Evolutionary conservation across 2,797 vertebrate species (phyloP).

Genomic region (Leptatherina wallacei): DNA sequence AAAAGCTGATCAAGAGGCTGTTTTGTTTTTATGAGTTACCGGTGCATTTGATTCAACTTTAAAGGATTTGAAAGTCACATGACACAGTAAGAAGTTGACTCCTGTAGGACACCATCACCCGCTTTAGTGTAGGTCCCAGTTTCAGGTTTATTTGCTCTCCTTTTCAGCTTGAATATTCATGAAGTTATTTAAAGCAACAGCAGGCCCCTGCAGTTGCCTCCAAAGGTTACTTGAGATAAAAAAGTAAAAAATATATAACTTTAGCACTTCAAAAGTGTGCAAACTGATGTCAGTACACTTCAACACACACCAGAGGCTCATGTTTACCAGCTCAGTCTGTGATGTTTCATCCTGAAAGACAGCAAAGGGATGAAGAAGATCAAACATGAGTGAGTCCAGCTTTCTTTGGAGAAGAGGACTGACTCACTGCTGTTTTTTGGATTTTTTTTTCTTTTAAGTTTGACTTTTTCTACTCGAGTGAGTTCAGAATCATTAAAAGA

Average conservation of each 20-base stretch:
- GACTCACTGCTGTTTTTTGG: constrained; percentile 2
- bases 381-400: constrained; percentile 9
- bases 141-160: constrained; percentile 18
- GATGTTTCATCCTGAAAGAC: constrained; percentile 16
- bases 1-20: no score
- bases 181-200: constrained; percentile 45
- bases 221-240: constrained; percentile 10
- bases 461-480: not conserved
- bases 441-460: not conserved
- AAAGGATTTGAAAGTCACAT: not conserved
- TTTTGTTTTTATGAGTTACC: no score
- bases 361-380: constrained; percentile 25
- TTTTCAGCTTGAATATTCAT: constrained; percentile 41
- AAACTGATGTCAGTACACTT: constrained; percentile 14
- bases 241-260: not conserved
- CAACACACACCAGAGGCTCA: not conserved
- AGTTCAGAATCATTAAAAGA: constrained; percentile 10
- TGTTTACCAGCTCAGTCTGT: constrained; percentile 31
- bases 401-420: constrained; percentile 16
- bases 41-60: not conserved
- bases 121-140: constrained; percentile 13
- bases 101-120: constrained; percentile 9
- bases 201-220: constrained; percentile 13
- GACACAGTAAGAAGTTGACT: not conserved
- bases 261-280: constrained; percentile 7